A percentile compares a stretch with the other conserved stretches of the same genome.
Evolutionary conservation across 2,888 invertebrate genomes (phyloP).

Genomic region (Pammene aurita): DNA sequence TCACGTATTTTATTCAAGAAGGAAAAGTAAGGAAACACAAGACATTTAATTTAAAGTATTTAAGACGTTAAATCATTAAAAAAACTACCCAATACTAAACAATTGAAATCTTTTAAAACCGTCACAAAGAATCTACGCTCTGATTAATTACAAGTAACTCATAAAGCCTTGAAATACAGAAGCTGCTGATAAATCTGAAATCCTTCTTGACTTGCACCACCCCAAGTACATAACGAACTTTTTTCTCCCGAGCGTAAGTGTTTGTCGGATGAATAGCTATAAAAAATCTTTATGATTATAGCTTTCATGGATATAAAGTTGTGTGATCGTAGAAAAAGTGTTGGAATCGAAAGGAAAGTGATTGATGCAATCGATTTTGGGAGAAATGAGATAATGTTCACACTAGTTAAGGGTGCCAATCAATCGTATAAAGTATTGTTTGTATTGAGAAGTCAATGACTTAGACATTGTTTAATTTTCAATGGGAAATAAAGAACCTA

Average conservation of each 20-base stretch:
- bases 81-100: no score
- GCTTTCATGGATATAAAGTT: slow-evolving; percentile 77
- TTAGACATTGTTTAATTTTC: background rate
- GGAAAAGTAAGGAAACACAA: no score
- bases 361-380: slow-evolving; percentile 29
- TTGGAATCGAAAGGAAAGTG: slow-evolving; percentile 42
- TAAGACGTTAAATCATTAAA: no score
- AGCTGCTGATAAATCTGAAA: no score
- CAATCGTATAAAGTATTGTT: background rate
- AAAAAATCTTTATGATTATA: slow-evolving; percentile 79
- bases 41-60: no score
- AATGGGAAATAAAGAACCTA: no score
- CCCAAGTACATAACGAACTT: slow-evolving; percentile 40
- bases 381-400: slow-evolving; percentile 21
- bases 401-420: slow-evolving; percentile 6
- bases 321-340: slow-evolving; percentile 70
- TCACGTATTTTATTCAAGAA: no score
- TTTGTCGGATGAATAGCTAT: slow-evolving; percentile 74
- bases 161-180: no score
- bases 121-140: no score
- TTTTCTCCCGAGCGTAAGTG: slow-evolving; percentile 63
- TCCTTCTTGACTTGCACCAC: slow-evolving; percentile 17
- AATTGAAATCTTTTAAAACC: no score
- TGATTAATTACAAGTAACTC: no score
- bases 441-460: background rate